Percentiles rank a stretch among this genome's conserved stretches.
These are phyloP conservation scores for Melanostigma gelatinosum DNA, from an alignment of 2,113 vertebrate species.

Conservation along the genomic window DNA sequence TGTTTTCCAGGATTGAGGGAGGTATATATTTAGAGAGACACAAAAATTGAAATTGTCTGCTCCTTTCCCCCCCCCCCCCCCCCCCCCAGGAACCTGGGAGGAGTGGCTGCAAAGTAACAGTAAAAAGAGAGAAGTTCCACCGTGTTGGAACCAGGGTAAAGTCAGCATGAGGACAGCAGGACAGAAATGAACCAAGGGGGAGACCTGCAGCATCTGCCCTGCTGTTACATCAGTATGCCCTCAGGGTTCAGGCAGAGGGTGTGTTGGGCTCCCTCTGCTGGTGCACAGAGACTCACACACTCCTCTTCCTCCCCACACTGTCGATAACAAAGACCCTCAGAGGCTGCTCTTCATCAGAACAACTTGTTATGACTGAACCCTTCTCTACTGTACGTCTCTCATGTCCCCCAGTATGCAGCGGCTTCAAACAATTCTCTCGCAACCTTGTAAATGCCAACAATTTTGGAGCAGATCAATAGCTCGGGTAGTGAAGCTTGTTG, in stretches of 20 bases:
- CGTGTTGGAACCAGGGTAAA: not conserved
- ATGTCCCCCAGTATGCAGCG: constrained; percentile 9
- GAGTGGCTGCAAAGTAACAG: not conserved
- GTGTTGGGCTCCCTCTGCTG: constrained; percentile 77
- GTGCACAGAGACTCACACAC: constrained; percentile 28
- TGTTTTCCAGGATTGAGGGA: constrained; percentile 41
- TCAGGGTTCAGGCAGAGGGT: constrained; percentile 53
- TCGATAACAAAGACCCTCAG: constrained; percentile 43
- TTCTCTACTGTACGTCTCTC: not conserved
- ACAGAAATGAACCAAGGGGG: constrained; percentile 32
- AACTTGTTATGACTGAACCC: constrained; percentile 33
- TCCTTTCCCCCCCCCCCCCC: not conserved
- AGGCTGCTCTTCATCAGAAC: constrained; percentile 29
- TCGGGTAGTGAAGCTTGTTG: constrained; percentile 54
- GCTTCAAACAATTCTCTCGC: constrained; percentile 26
- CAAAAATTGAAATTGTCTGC: constrained; percentile 54
- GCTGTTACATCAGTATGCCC: constrained; percentile 69
- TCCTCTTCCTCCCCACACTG: constrained; percentile 10
- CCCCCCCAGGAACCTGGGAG: constrained; percentile 1
- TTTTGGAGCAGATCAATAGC: constrained; percentile 56
- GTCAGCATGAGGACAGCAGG: constrained; percentile 6
- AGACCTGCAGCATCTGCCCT: constrained; percentile 64
- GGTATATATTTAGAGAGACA: constrained; percentile 44
- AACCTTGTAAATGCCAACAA: constrained; percentile 63
- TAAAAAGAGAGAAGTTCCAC: not conserved